phyloP scores from a whole-genome alignment of 2,797 vertebrate species.

The Danionella dracula region DNA sequence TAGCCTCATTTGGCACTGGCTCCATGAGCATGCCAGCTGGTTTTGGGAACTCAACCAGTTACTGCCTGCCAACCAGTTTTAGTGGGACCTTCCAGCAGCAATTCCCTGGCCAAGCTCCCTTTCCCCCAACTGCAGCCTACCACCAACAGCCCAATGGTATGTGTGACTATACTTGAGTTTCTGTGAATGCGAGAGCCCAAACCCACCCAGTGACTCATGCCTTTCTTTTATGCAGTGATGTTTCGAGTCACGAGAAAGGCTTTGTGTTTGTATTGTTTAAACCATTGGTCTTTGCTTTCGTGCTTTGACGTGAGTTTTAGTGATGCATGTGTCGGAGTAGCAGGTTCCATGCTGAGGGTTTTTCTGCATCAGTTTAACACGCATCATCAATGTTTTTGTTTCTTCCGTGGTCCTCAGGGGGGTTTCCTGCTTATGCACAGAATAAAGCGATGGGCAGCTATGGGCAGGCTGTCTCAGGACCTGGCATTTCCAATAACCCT shows the following conservation, averaged over 20 bases:
- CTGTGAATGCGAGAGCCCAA: constrained; percentile 4
- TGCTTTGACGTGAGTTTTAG: constrained; percentile 18
- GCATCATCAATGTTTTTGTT: constrained; percentile 18
- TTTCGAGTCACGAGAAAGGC: constrained; percentile 16
- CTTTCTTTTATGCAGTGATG: constrained; percentile 20
- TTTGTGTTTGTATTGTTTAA: constrained; percentile 4
- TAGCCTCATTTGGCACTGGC: constrained; percentile 87
- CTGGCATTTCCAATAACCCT: constrained; percentile 90
- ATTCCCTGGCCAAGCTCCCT: constrained; percentile 85
- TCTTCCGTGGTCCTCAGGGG: constrained; percentile 61
- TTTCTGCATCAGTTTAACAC: background rate
- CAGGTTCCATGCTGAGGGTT: constrained; percentile 8
- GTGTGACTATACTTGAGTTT: constrained; percentile 48
- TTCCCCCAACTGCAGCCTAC: constrained; percentile 85
- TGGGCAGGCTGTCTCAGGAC: constrained; percentile 80
- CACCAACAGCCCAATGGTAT: constrained; percentile 94
- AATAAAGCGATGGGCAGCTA: constrained; percentile 88
- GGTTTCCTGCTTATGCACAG: constrained; percentile 87
- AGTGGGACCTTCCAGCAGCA: constrained; percentile 93
- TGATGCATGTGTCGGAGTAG: constrained; percentile 29
- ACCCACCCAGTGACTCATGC: background rate
- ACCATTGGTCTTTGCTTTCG: constrained; percentile 6
- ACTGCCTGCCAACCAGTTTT: constrained; percentile 96
- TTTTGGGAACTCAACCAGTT: constrained; percentile 87
- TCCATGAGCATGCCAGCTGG: constrained; percentile 98